phyloP scores from a whole-genome alignment of 2,113 vertebrate species.

The Vombatus ursinus region DNA sequence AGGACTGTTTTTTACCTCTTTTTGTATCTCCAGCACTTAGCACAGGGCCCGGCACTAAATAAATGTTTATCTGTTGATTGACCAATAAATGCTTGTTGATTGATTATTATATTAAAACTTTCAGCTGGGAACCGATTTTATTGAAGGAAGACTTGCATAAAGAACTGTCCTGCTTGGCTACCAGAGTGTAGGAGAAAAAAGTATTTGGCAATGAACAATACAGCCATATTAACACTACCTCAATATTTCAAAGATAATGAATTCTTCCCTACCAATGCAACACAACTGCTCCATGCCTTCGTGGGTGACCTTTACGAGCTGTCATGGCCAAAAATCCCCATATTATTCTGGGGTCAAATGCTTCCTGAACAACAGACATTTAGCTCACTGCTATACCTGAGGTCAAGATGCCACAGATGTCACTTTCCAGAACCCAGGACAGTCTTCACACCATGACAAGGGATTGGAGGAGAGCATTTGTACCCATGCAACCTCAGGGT shows the following conservation, averaged over 20 bases:
- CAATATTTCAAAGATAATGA: not conserved
- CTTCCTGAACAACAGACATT: not conserved
- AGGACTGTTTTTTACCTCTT: too few species aligned
- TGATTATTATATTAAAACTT: constrained; percentile 27
- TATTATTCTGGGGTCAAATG: not conserved
- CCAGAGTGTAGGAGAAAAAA: not conserved
- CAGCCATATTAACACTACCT: not conserved
- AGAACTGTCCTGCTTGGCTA: not conserved
- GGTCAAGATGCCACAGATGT: not conserved
- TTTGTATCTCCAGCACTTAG: too few species aligned
- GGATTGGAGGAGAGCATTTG: not conserved
- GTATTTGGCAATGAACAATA: not conserved
- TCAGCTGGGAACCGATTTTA: constrained; percentile 2
- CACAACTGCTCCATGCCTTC: too few species aligned
- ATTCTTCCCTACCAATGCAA: too few species aligned
- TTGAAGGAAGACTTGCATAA: constrained; percentile 14
- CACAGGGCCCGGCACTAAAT: too few species aligned
- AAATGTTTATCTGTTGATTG: too few species aligned
- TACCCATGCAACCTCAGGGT: not conserved
- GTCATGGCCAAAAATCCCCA: not conserved
- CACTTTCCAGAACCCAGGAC: not conserved
- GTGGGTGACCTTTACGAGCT: too few species aligned
- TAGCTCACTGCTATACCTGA: not conserved
- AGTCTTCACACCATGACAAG: not conserved
- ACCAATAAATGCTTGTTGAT: too few species aligned